Conservation (phyloP, 2,888 invertebrate species). For the Anoplius nigerrimus region DNA sequence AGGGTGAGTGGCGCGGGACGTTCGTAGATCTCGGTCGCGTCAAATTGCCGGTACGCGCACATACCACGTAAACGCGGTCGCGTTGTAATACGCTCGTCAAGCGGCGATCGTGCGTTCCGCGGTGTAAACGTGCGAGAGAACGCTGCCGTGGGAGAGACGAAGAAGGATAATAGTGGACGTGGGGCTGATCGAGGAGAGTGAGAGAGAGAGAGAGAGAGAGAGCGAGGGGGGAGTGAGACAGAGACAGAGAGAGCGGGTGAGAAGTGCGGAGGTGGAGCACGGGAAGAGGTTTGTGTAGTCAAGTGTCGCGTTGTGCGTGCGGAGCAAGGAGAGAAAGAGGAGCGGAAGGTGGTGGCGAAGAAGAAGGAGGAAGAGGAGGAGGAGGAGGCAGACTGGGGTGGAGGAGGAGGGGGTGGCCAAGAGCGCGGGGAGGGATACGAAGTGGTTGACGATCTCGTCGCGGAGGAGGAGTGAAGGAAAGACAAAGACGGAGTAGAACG, state of each 20-base stretch:
- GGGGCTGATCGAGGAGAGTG: too few species aligned
- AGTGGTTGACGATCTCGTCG: conserved; percentile 52
- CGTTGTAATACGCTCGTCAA: conserved; percentile 42
- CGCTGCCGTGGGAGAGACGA: conserved; percentile 7
- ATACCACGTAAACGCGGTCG: conserved; percentile 39
- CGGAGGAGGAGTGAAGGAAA: conserved; percentile 67
- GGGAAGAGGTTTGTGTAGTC: conserved; percentile 50
- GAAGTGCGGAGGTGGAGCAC: conserved; percentile 26
- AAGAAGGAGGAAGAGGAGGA: conserved; percentile 72
- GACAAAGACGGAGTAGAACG: conserved; percentile 67
- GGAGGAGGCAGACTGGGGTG: conserved; percentile 59
- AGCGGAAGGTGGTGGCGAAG: conserved; percentile 67
- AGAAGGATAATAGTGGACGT: too few species aligned
- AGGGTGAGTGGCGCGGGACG: too few species aligned
- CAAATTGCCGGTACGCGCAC: conserved; percentile 41
- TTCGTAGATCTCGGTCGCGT: conserved; percentile 12
- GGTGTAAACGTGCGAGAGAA: conserved; percentile 29
- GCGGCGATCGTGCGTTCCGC: conserved; percentile 42
- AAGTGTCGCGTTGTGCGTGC: conserved; percentile 62
- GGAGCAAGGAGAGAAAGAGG: conserved; percentile 63
- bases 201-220: conserved; percentile 28
- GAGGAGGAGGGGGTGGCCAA: conserved; percentile 59
- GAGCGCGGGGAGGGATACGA: conserved; percentile 74
- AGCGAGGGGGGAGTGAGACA: conserved; percentile 23
- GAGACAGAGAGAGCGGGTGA: conserved; percentile 15